Base-by-base conservation (phyloP, 2,888 invertebrate species). In the Clitarchus hookeri region DNA sequence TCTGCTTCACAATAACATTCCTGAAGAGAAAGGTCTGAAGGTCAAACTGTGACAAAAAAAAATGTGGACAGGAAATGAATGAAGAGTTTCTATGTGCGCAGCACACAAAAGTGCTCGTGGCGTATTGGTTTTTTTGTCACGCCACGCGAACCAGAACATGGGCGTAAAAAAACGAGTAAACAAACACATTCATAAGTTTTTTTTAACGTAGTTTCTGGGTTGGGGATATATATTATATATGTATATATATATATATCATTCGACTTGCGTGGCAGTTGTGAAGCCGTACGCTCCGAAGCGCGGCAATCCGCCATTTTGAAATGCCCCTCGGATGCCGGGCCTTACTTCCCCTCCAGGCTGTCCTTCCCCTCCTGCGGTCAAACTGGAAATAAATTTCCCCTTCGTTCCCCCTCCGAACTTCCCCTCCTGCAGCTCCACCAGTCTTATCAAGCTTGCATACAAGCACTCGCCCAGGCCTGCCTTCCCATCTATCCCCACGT, bases 321-420 rank as follows among this genome's bases (percentile, higher is more conserved):
- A n/a, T 65, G 11, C 65, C 65, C 65, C 65, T n/a, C 16, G 23
- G 65, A n/a, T n/a, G 19, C 19, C 65, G 6, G 65, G 65, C 23
- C 8, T 1, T 16, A 19, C 19, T n/a, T 65, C n/a, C 65, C 65
- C 65, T n/a, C n/a, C 65, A 13, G 65, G 11, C 65, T 65, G 65
- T 23, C 23, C 65, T 65, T 65, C n/a, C 65, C n/a, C 23, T 23
- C 16, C n/a, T 3, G 65, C 23, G 8, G 8, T 19, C 65, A 65
- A 65, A 65, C 65, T 65, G 65, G 65, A 65, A 65, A 65, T 65
- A 65, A 65, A 65, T 65, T 65, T 65, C 65, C 23, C 65, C 65
- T 65, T 19, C 23, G n/a, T 16, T 65, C 23, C 65, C 65, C 65
- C 23, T 65, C 23, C 23, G 19, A 1, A 23, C 65, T n/a, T 65